These are phyloP conservation scores for Hyposmocoma kahamanoa DNA, from an alignment of 1,140 invertebrate species.

Conservation along the genomic window DNA sequence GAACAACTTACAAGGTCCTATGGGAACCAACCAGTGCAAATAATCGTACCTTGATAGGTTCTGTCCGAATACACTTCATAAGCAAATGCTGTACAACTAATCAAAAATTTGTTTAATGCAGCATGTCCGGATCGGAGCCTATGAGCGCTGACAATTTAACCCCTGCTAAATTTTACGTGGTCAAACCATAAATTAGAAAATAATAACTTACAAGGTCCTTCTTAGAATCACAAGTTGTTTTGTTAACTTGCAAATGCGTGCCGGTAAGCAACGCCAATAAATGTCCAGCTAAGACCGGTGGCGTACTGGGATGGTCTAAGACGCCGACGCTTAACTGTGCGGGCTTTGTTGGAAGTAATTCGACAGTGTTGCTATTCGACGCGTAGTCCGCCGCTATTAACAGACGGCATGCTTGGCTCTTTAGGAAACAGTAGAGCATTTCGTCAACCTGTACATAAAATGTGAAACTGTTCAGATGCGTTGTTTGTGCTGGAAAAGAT, in stretches of 20 bases:
- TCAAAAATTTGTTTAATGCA: too few species aligned
- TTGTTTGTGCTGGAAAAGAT: too few species aligned
- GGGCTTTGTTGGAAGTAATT: conserved; percentile 14
- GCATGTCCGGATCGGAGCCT: too few species aligned
- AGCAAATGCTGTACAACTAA: too few species aligned
- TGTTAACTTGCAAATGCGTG: conserved; percentile 25
- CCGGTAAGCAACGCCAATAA: conserved; percentile 74
- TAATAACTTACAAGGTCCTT: conserved; percentile 29
- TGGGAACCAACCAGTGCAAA: too few species aligned
- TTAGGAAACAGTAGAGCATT: conserved; percentile 86
- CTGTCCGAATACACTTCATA: too few species aligned
- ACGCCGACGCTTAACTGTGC: conserved; percentile 78
- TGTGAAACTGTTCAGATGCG: not conserved
- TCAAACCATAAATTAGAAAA: too few species aligned
- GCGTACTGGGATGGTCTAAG: conserved; percentile 42
- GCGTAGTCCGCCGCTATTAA: conserved; percentile 76
- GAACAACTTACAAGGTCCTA: too few species aligned
- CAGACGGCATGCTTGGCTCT: conserved; percentile 80
- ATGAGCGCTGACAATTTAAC: too few species aligned
- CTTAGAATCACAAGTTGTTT: conserved; percentile 31
- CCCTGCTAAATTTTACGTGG: too few species aligned
- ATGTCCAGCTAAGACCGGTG: conserved; percentile 72
- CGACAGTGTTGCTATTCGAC: conserved; percentile 17
- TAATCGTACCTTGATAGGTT: too few species aligned
- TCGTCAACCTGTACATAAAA: conserved; percentile 75